These are phyloP conservation scores for Vanacampus margaritifer DNA, from an alignment of 2,113 vertebrate genomes.

Conservation along the genomic window DNA sequence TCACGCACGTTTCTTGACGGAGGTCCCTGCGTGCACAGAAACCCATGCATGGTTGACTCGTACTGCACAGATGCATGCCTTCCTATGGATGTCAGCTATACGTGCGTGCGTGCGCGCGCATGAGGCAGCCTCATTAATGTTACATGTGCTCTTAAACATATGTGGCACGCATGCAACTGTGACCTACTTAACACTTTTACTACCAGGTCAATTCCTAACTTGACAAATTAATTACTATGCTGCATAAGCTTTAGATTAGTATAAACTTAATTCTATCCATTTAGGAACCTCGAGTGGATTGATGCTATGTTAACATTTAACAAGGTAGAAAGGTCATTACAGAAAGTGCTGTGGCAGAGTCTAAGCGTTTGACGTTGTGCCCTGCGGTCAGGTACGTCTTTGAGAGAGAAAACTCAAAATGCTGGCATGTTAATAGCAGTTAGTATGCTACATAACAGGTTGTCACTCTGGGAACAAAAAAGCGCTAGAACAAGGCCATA, in stretches of 20 bases:
- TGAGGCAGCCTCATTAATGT: conserved; percentile 39
- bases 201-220: conserved; percentile 7
- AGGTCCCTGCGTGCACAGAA: conserved; percentile 17
- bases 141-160: conserved; percentile 36
- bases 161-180: conserved; percentile 37
- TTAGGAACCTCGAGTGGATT: neutral
- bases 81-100: conserved; percentile 16
- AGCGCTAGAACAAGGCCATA: too few relatives aligned
- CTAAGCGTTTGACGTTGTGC: too few relatives aligned
- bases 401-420: neutral
- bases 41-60: conserved; percentile 33
- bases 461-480: too few relatives aligned
- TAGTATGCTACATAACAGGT: neutral
- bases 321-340: too few relatives aligned
- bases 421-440: neutral
- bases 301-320: too few relatives aligned
- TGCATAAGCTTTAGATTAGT: neutral
- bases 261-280: neutral
- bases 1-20: conserved; percentile 11
- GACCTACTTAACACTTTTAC: conserved; percentile 44
- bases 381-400: too few relatives aligned
- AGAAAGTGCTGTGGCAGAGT: too few relatives aligned
- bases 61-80: conserved; percentile 18
- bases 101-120: conserved; percentile 1
- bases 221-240: neutral